phyloP scores from a whole-genome alignment of 2,113 vertebrate species.

The Catharus fuscescens region DNA sequence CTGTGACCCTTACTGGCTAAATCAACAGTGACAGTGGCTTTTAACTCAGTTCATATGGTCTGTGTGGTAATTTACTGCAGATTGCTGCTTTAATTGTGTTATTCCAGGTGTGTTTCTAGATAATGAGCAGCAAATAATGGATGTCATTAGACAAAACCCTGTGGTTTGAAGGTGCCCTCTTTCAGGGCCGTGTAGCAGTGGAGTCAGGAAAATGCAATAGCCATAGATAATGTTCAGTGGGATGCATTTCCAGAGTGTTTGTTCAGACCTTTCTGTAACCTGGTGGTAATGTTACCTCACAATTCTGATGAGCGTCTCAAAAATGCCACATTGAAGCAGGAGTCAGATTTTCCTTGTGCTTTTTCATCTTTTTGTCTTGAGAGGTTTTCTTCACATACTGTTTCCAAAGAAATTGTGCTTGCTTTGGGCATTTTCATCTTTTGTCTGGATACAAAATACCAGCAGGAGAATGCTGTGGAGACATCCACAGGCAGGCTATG shows the following conservation, averaged over 20 bases:
- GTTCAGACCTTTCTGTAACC: neutral
- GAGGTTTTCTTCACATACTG: neutral
- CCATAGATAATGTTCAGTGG: neutral
- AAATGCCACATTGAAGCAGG: neutral
- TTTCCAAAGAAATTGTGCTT: neutral
- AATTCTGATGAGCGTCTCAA: neutral
- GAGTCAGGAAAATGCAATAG: neutral
- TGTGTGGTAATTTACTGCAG: neutral
- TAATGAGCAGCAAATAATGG: slow-evolving; percentile 13
- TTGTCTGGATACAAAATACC: neutral
- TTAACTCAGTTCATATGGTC: neutral
- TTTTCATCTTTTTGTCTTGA: neutral
- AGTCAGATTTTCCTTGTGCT: neutral
- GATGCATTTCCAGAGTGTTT: neutral
- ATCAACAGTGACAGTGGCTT: neutral
- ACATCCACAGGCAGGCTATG: neutral
- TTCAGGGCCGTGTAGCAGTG: neutral
- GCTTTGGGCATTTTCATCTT: neutral
- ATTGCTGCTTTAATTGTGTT: neutral
- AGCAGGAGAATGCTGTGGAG: neutral
- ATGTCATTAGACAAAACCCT: neutral
- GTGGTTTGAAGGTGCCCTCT: neutral
- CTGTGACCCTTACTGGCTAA: neutral
- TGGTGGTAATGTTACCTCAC: neutral
- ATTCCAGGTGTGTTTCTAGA: slow-evolving; percentile 23